Base-by-base conservation (phyloP, 1,140 invertebrate species). In the Plutomurus gul region DNA sequence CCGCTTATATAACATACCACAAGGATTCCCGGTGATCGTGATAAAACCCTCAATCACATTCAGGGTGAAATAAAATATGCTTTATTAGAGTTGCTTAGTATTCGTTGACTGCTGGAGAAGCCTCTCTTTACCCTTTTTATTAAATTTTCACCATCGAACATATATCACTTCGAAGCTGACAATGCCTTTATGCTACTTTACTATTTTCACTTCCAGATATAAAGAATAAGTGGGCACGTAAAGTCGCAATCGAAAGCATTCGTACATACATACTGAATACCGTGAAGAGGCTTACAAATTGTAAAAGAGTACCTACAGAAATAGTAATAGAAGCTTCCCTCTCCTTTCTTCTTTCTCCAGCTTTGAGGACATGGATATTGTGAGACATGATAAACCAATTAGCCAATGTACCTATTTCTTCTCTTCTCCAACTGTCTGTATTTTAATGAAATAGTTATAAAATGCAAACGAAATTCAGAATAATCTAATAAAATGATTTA, bases 71-170 rank as follows among this genome's bases (percentile, higher is more conserved):
- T 65, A 65, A 65, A 65, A 36, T 25, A 65, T 65, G 1, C 56
- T 65, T 65, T 65, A 65, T 65, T 65, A 36, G 56, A 65, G 10
- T 43, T 43, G 39, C 39, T 13, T 13, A 33, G 22, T 65, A 65
- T 30, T 65, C 30, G 30, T 25, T 16, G 51, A 16, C 11, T 60
- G 27, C 27, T 25, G 56, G 20, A 65, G 56, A n/a, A 25, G 30
- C 51, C 33, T 30, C 36, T 65, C 56, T 65, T 60, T 65, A 65
- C 56, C 56, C 56, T 65, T 65, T 65, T 65, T 65, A 65, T 65
- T 65, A 65, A 65, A 65, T 65, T 65, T 65, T 30, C 56, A 25
- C 30, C 56, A 65, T 18, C 27, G 16, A 65, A 65, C 56, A 65
- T 65, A 36, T 65, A 65, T 65, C 56, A 65, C 56, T n/a, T 6